These are phyloP conservation scores for Hydrozoanthus gracilis DNA, from an alignment of 92 coral and sea anemone species.

Conservation along the genomic window DNA sequence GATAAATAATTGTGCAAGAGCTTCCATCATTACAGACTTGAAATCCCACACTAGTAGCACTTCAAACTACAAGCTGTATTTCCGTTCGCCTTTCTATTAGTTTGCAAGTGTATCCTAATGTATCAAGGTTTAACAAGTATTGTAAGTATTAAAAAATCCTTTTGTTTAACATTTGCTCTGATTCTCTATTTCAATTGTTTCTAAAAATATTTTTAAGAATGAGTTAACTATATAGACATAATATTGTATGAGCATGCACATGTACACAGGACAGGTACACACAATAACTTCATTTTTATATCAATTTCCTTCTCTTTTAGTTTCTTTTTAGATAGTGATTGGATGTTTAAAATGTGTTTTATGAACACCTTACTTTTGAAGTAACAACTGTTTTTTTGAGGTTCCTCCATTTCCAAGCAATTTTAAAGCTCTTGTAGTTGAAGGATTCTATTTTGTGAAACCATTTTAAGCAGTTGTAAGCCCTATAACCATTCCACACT, in stretches of 20 bases:
- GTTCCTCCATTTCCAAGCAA: not conserved
- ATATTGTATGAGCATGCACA: not conserved
- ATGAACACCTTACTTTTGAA: slow-evolving; percentile 4
- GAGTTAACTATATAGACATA: slow-evolving; percentile 1
- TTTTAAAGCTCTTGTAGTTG: not conserved
- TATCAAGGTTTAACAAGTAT: no score
- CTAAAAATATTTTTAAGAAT: slow-evolving; percentile 9
- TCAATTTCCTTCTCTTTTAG: not conserved
- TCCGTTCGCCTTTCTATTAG: no score
- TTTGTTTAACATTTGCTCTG: no score
- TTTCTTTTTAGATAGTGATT: not conserved
- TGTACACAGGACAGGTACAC: slow-evolving; percentile 5
- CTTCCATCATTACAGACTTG: not conserved
- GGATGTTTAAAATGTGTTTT: slow-evolving; percentile 4
- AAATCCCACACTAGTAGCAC: no score
- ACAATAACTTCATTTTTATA: slow-evolving; percentile 1
- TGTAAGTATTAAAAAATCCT: no score
- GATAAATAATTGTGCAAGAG: slow-evolving; percentile 30
- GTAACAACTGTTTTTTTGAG: slow-evolving; percentile 15
- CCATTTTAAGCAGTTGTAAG: no score
- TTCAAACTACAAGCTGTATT: slow-evolving; percentile 29
- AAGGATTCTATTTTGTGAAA: not conserved
- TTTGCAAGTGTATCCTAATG: no score
- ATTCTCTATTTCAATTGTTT: no score
- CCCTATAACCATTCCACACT: slow-evolving; percentile 8